Evolutionary conservation across 2,113 vertebrate genomes (phyloP).

Genomic region (Fregata magnificens): DNA sequence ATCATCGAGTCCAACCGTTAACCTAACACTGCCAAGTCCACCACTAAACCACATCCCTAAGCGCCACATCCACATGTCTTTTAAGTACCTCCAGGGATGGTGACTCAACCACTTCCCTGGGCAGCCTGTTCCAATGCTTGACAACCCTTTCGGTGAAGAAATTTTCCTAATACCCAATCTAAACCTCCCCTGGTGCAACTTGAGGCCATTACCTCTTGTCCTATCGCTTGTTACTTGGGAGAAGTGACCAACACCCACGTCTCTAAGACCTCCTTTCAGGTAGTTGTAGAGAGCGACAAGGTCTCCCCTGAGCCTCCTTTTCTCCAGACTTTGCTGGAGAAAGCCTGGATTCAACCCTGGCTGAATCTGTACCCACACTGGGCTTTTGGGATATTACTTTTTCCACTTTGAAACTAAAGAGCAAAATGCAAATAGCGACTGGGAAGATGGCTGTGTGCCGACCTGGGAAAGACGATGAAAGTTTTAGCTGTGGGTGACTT

Average conservation of each 20-base stretch:
- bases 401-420: neutral
- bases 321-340: neutral
- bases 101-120: neutral
- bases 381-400: neutral
- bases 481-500: neutral
- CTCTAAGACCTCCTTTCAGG: too few relatives aligned
- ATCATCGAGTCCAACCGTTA: neutral
- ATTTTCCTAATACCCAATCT: neutral
- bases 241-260: too few relatives aligned
- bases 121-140: neutral
- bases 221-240: too few relatives aligned
- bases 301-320: neutral
- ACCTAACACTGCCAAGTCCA: neutral
- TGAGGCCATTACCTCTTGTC: too few relatives aligned
- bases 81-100: neutral
- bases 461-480: neutral
- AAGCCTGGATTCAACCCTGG: neutral
- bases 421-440: neutral
- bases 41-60: neutral
- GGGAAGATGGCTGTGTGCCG: neutral
- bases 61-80: fast-evolving
- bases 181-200: neutral
- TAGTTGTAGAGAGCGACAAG: neutral
- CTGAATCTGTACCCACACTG: neutral
- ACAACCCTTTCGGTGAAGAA: neutral